These are phyloP conservation scores for Prolemur simus DNA, from an alignment of 2,113 vertebrate genomes.

Conservation along the genomic window DNA sequence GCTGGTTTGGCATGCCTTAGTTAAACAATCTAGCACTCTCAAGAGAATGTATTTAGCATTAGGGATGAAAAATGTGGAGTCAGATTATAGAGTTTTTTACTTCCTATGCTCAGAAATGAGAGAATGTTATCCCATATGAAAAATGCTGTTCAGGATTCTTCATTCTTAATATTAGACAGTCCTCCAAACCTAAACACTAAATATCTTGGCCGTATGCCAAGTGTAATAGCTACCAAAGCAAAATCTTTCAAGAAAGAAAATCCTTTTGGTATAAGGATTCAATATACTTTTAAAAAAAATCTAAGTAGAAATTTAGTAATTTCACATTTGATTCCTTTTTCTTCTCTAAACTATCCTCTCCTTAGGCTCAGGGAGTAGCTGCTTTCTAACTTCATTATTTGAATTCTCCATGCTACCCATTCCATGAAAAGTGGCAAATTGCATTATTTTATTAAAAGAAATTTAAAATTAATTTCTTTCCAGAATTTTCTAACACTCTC, in stretches of 20 bases:
- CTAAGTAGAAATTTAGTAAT: conserved; percentile 31
- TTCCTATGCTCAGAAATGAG: conserved; percentile 66
- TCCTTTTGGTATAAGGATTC: neutral
- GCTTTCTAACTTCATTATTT: conserved; percentile 23
- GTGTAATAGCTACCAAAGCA: conserved; percentile 56
- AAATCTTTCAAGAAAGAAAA: conserved; percentile 54
- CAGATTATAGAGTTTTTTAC: conserved; percentile 31
- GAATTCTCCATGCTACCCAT: neutral
- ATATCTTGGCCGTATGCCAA: conserved; percentile 50
- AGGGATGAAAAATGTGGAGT: conserved; percentile 59
- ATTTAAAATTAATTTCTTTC: conserved; percentile 37
- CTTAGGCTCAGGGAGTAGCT: neutral
- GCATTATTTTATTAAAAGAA: conserved; percentile 21
- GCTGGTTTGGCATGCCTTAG: conserved; percentile 67
- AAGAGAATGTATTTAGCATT: conserved; percentile 66
- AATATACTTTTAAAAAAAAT: neutral
- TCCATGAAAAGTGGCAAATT: neutral
- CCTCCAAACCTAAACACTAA: conserved; percentile 36
- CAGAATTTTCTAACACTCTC: conserved; percentile 47
- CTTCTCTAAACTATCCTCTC: neutral
- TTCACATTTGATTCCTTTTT: conserved; percentile 8
- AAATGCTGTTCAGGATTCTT: conserved; percentile 40
- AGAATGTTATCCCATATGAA: conserved; percentile 22
- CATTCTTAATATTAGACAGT: conserved; percentile 23
- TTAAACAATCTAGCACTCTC: conserved; percentile 67